Conservation (phyloP, 2,113 vertebrate species). For the Eidolon helvum region DNA sequence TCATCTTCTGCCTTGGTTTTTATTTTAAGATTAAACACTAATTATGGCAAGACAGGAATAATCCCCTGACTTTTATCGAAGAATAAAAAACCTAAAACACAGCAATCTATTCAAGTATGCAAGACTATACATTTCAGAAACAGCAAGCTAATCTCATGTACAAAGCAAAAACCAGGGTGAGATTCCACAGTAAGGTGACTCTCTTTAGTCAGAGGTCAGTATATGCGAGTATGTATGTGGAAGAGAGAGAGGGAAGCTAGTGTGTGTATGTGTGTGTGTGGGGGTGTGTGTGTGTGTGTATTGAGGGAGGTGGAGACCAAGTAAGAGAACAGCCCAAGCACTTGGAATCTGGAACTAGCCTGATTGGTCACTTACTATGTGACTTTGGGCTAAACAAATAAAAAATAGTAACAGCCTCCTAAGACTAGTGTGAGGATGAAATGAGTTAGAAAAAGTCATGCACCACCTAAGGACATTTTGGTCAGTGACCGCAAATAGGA, state of each 20-base stretch:
- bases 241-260: background rate
- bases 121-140: background rate
- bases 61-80: background rate
- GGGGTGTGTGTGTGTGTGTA: background rate
- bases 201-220: background rate
- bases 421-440: background rate
- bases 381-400: background rate
- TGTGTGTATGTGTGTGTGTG: background rate
- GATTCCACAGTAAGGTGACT: background rate
- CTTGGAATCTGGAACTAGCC: background rate
- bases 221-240: background rate
- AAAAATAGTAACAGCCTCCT: background rate
- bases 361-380: background rate
- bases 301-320: background rate
- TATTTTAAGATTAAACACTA: conserved; percentile 18
- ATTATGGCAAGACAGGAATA: background rate
- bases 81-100: background rate
- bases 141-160: background rate
- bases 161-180: background rate
- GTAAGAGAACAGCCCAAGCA: background rate
- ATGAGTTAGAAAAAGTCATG: background rate
- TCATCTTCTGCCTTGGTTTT: background rate
- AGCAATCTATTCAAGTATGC: background rate
- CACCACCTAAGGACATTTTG: background rate
- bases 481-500: background rate